Evolutionary conservation across 2,113 vertebrate genomes (phyloP).

Genomic region (Ailuropoda melanoleuca): DNA sequence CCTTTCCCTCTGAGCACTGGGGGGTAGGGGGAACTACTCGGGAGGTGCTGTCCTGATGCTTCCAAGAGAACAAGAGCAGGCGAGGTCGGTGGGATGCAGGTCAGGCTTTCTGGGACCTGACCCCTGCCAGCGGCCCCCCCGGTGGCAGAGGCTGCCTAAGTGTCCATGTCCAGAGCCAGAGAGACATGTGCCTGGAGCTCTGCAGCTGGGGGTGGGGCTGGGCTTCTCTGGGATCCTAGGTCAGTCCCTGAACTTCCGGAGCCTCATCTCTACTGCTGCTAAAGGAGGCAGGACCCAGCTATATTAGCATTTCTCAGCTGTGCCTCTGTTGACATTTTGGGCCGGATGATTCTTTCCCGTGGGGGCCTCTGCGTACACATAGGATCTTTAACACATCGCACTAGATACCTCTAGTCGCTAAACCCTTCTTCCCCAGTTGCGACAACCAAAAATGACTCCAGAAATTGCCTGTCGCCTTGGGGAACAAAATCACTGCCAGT

Average conservation of each 20-base stretch:
- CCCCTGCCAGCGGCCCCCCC: background rate
- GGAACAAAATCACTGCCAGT: background rate
- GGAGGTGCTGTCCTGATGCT: background rate
- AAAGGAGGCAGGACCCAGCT: background rate
- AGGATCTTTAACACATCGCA: background rate
- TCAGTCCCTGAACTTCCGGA: background rate
- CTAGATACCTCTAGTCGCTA: background rate
- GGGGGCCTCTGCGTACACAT: fast-evolving
- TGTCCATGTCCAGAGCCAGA: background rate
- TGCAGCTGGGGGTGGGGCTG: background rate
- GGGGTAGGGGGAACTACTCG: too few species aligned
- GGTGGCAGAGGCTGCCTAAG: background rate
- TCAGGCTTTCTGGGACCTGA: background rate
- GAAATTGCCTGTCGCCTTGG: background rate
- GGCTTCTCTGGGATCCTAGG: background rate
- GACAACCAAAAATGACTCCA: background rate
- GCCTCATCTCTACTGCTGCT: background rate
- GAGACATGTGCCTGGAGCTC: background rate
- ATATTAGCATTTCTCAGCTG: background rate
- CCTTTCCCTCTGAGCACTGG: background rate
- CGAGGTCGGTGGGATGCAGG: too few species aligned
- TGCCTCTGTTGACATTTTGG: background rate
- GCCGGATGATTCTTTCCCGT: background rate
- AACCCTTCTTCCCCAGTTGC: background rate
- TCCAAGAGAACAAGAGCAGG: background rate